Base-by-base conservation (phyloP, 2,888 invertebrate species). In the Asteroscopus sphinx region DNA sequence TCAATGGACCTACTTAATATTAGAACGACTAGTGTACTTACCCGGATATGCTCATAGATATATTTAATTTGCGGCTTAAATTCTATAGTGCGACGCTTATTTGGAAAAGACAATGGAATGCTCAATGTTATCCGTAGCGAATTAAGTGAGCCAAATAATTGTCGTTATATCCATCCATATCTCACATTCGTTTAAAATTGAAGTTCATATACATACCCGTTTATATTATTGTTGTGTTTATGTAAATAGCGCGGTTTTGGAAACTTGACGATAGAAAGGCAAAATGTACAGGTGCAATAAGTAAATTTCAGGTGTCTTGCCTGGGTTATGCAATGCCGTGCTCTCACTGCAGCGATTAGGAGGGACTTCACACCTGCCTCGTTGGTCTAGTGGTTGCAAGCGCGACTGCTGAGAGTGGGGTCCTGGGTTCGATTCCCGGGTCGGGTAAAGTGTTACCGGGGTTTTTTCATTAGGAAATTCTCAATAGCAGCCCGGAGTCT, bases 21-120 rank as follows among this genome's bases (percentile, higher is more conserved):
- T 80, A 79, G 76, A 74, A 66, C 58, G 54, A 71, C 46, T 76
- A 75, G 75, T 71, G 83, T 84, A 84, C 84, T 86, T 83, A 83
- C 68, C 74, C 69, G 77, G 72, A 76, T 73, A 76, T 77, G 79
- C 79, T 82, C 76, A 76, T 73, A 62, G 59, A 68, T 52, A 64
- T 72, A 66, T 59, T 79, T 81, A 75, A 81, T 83, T 84, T 79
- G 80, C 80, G 76, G 77, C 75, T 81, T 85, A 79, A 46, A 65
- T 48, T 78, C 70, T 63, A 68, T 80, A 73, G 61, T 63, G 74
- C 83, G 84, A 83, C 76, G 82, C 81, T 79, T 77, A 78, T 79
- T 82, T 79, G 73, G 58, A 82, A 88, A 91, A 90, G 89, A 91
- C 88, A 88, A 81, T 77, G 46, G 52, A 64, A 74, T 79, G 73